A percentile compares a stretch with the other conserved stretches of the same genome.
Evolutionary conservation across 2,888 invertebrate genomes (phyloP).

Genomic region (Epiblema foenella): DNA sequence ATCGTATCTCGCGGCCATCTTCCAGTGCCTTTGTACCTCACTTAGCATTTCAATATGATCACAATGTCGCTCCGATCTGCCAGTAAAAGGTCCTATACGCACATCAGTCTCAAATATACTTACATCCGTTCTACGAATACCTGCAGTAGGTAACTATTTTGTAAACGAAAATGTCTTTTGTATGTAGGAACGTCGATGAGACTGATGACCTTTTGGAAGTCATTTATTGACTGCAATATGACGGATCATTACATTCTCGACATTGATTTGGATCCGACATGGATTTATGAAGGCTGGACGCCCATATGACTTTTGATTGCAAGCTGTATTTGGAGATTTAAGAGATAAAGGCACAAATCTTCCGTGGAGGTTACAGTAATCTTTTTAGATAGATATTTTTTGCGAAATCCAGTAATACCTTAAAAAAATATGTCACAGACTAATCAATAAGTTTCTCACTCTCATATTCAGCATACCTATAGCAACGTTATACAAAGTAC

Average conservation of each 20-base stretch:
- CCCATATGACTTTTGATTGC: slow-evolving; percentile 24
- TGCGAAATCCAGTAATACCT: too few relatives aligned
- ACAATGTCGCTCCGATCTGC: slow-evolving; percentile 15
- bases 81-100: slow-evolving; percentile 12
- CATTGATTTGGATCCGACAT: slow-evolving; percentile 41
- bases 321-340: slow-evolving; percentile 13
- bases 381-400: neutral
- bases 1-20: slow-evolving; percentile 32
- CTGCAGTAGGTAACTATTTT: neutral
- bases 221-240: slow-evolving; percentile 17
- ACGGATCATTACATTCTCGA: slow-evolving; percentile 35
- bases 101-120: slow-evolving; percentile 1
- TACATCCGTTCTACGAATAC: neutral
- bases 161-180: neutral
- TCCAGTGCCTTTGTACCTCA: slow-evolving; percentile 27
- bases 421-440: too few relatives aligned
- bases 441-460: too few relatives aligned
- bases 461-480: too few relatives aligned
- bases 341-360: neutral
- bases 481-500: too few relatives aligned
- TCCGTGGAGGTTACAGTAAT: neutral
- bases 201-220: slow-evolving; percentile 22
- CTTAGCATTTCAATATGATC: slow-evolving; percentile 45
- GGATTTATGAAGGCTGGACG: slow-evolving; percentile 29
- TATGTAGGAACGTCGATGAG: neutral